Conservation (phyloP, 2,113 vertebrate species). For the Corapipo altera region DNA sequence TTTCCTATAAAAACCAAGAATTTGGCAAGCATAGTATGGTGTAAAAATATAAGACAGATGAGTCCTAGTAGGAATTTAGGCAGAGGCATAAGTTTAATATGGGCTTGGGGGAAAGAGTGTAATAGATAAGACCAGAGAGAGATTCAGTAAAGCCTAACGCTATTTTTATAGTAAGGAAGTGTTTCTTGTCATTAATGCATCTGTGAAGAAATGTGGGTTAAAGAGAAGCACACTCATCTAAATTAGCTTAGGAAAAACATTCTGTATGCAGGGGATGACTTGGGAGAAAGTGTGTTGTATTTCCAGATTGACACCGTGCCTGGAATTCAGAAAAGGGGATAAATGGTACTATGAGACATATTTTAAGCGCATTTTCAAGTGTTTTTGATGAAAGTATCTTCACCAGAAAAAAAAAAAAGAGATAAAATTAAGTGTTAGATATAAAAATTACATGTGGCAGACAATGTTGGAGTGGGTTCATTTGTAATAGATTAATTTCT, state of each 20-base stretch:
- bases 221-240: neutral
- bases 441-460: neutral
- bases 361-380: neutral
- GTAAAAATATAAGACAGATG: neutral
- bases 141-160: neutral
- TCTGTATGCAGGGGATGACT: neutral
- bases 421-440: neutral
- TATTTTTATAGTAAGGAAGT: neutral
- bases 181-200: neutral
- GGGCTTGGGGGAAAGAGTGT: neutral
- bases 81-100: neutral
- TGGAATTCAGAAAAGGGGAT: neutral
- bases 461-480: neutral
- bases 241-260: neutral
- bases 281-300: neutral
- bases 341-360: neutral
- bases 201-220: neutral
- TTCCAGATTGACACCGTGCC: neutral
- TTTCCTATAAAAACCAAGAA: neutral
- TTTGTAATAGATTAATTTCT: neutral
- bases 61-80: neutral
- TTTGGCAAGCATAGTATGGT: neutral
- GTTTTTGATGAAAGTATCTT: neutral
- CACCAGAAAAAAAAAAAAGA: neutral
- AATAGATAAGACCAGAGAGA: neutral